phyloP scores from a whole-genome alignment of 2,113 vertebrate genomes.

The Meles meles region DNA sequence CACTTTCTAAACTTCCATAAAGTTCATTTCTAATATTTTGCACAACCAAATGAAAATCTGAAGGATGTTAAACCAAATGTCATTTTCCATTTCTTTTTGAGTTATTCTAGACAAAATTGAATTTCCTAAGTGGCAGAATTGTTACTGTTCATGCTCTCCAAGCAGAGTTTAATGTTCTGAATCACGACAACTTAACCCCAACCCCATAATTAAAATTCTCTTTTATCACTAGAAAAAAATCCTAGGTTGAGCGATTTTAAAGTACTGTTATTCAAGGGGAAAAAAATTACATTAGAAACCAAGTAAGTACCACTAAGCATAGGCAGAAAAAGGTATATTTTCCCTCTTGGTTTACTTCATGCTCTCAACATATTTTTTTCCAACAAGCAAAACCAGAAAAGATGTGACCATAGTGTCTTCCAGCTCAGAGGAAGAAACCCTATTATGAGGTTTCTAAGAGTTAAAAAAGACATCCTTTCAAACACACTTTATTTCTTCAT shows the following conservation, averaged over 20 bases:
- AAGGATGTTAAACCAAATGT: neutral
- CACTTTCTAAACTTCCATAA: neutral
- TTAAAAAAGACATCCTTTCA: neutral
- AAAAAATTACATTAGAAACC: neutral
- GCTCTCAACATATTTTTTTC: neutral
- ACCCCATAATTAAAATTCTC: neutral
- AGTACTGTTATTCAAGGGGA: neutral
- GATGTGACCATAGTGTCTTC: neutral
- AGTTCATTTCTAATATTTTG: neutral
- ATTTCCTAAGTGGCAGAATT: constrained; percentile 25
- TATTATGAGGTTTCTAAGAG: neutral
- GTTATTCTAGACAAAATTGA: neutral
- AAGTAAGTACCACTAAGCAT: neutral
- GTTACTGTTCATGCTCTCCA: neutral
- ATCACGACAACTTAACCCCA: constrained; percentile 18
- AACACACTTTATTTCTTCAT: neutral
- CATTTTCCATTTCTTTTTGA: constrained; percentile 8
- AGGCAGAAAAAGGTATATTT: neutral
- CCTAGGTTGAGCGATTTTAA: constrained; percentile 3
- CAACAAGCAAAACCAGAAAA: neutral
- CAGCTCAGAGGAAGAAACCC: neutral
- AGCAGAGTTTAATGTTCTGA: neutral
- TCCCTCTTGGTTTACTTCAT: constrained; percentile 1
- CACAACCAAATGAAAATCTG: neutral
- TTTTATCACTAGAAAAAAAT: constrained; percentile 42